phyloP scores from a whole-genome alignment of 1,140 invertebrate species.

The Pseudomyrmex dendroicus region DNA sequence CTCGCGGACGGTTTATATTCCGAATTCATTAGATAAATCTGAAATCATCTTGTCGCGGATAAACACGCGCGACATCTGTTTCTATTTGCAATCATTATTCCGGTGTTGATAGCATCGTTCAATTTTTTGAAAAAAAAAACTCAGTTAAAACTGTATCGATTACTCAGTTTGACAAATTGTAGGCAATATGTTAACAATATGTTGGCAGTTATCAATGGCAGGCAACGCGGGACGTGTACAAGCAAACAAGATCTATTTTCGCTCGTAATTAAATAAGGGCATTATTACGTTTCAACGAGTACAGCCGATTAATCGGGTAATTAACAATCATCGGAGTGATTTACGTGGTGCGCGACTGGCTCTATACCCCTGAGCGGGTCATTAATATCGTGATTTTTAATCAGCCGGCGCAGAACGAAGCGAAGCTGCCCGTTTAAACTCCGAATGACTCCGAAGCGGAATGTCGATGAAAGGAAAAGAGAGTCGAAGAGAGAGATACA shows the following conservation, averaged over 20 bases:
- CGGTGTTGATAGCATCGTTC: background rate
- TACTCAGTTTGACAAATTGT: conserved; percentile 20
- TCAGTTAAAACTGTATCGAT: conserved; percentile 10
- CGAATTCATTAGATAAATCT: background rate
- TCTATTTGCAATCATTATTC: conserved; percentile 5
- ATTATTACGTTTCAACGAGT: conserved; percentile 61
- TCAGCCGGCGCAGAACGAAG: conserved; percentile 39
- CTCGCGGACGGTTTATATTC: background rate
- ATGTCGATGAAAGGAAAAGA: conserved; percentile 39
- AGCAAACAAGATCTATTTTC: conserved; percentile 59
- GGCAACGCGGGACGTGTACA: conserved; percentile 17
- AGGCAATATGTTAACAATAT: conserved; percentile 17
- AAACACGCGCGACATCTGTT: background rate
- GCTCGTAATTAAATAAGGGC: conserved; percentile 55
- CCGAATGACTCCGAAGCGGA: conserved; percentile 27
- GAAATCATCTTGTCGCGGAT: background rate
- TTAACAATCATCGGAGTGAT: conserved; percentile 60
- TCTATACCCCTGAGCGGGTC: conserved; percentile 28
- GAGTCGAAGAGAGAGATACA: background rate
- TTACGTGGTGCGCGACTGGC: conserved; percentile 50
- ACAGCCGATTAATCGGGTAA: conserved; percentile 58
- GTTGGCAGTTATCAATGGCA: conserved; percentile 42
- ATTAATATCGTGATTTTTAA: conserved; percentile 64
- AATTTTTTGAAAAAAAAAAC: background rate
- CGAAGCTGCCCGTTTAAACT: conserved; percentile 29